Conservation (phyloP, 2,797 vertebrate species). For the Odontamblyopus rebecca region DNA sequence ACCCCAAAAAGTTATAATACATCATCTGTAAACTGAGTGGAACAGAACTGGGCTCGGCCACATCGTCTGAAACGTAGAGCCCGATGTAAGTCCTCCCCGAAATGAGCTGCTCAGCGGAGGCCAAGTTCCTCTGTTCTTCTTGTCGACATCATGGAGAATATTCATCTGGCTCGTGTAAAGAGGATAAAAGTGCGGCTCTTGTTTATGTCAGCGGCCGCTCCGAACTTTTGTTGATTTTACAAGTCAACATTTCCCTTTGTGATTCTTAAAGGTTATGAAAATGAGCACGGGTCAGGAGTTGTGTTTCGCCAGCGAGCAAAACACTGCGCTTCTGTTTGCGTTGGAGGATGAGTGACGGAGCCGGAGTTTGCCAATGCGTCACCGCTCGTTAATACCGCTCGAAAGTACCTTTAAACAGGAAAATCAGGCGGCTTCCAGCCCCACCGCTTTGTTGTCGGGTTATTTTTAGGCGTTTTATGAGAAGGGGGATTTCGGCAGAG, state of each 20-base stretch:
- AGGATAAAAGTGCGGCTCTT: constrained; percentile 10
- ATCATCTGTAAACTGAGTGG: not conserved
- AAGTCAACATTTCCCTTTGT: constrained; percentile 36
- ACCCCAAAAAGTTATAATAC: not conserved
- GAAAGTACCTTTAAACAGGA: constrained; percentile 39
- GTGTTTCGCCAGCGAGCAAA: constrained; percentile 29
- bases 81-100: not conserved
- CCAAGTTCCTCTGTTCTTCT: not conserved
- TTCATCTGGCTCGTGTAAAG: constrained; percentile 8
- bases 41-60: not conserved
- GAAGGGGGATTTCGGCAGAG: constrained; percentile 31
- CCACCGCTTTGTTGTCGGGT: constrained; percentile 35
- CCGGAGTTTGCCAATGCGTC: constrained; percentile 31
- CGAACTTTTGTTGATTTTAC: constrained; percentile 22
- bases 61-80: not conserved
- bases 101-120: not conserved
- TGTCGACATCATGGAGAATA: not conserved
- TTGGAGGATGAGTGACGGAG: constrained; percentile 32
- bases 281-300: constrained; percentile 26
- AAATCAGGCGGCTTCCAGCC: constrained; percentile 30
- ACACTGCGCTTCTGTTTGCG: constrained; percentile 39
- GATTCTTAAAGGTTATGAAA: constrained; percentile 42
- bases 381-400: constrained; percentile 44
- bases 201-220: constrained; percentile 28
- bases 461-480: constrained; percentile 40